Evolutionary conservation across 2,888 invertebrate species (phyloP).

Genomic region (Deilephila porcellus): DNA sequence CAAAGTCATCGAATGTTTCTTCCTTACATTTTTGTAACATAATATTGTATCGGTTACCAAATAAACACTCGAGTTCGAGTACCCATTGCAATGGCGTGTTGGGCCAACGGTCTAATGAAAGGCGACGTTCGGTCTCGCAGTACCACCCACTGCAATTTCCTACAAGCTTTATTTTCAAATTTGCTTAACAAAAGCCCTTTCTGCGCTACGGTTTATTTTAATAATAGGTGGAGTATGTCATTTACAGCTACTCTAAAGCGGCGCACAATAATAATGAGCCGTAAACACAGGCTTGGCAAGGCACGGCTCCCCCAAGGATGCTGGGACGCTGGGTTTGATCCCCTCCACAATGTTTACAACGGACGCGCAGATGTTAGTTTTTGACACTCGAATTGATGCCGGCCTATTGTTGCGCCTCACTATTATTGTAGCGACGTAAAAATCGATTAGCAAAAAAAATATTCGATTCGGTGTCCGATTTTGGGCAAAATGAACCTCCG

Average conservation of each 20-base stretch:
- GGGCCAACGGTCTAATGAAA: constrained; percentile 56
- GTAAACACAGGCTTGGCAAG: constrained; percentile 78
- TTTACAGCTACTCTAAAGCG: constrained; percentile 80
- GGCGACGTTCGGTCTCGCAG: constrained; percentile 52
- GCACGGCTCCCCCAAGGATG: constrained; percentile 71
- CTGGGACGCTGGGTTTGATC: constrained; percentile 55
- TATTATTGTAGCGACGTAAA: constrained; percentile 74
- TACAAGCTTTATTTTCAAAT: constrained; percentile 67
- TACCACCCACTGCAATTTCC: constrained; percentile 66
- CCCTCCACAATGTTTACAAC: constrained; percentile 78
- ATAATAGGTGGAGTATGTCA: constrained; percentile 81
- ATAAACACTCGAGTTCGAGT: constrained; percentile 62
- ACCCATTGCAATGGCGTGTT: constrained; percentile 57
- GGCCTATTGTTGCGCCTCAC: constrained; percentile 72
- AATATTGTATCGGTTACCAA: constrained; percentile 57
- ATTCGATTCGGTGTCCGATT: constrained; percentile 68
- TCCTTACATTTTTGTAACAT: constrained; percentile 18
- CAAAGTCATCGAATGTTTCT: no score
- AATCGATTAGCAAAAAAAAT: constrained; percentile 71
- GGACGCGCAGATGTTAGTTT: constrained; percentile 84
- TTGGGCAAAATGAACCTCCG: constrained; percentile 64
- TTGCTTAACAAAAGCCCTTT: constrained; percentile 71
- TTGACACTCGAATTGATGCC: constrained; percentile 84
- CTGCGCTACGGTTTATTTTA: constrained; percentile 74
- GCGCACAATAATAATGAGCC: constrained; percentile 81